Conservation (phyloP, 2,888 invertebrate species). For the Strigamia crassipes region DNA sequence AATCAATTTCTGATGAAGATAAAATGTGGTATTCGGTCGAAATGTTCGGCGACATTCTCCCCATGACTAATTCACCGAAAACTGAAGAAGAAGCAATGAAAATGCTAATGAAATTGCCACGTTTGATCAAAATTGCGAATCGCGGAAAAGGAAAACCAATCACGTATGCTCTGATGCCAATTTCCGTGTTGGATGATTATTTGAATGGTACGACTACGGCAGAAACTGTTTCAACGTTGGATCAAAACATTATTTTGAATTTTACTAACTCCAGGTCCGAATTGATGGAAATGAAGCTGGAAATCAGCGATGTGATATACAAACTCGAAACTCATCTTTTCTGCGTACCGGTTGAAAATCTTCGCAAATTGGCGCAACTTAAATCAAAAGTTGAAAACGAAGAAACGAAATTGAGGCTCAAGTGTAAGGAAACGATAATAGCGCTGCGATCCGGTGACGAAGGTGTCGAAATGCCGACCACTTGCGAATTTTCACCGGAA, state of each 20-base stretch:
- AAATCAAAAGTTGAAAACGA: not conserved
- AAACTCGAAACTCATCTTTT: not conserved
- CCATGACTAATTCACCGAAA: not conserved
- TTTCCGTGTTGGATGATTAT: not conserved
- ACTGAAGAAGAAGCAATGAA: not conserved
- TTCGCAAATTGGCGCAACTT: not conserved
- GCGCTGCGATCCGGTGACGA: not conserved
- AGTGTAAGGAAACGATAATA: not conserved
- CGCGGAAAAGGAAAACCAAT: conserved; percentile 20
- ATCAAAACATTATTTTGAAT: not conserved
- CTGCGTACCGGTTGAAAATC: not conserved
- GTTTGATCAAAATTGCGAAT: not conserved
- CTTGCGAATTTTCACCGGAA: not conserved
- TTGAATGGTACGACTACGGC: not conserved
- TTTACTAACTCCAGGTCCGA: not conserved
- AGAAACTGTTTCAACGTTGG: not conserved
- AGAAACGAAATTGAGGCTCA: not conserved
- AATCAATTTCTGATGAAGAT: not conserved
- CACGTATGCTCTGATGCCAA: not conserved
- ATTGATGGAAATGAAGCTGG: not conserved
- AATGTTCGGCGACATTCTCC: not conserved
- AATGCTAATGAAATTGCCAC: not conserved
- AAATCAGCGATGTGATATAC: not conserved
- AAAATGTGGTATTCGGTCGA: not conserved
- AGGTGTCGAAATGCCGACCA: not conserved